Conservation (phyloP, 2,113 vertebrate species). For the Scomber colias region DNA sequence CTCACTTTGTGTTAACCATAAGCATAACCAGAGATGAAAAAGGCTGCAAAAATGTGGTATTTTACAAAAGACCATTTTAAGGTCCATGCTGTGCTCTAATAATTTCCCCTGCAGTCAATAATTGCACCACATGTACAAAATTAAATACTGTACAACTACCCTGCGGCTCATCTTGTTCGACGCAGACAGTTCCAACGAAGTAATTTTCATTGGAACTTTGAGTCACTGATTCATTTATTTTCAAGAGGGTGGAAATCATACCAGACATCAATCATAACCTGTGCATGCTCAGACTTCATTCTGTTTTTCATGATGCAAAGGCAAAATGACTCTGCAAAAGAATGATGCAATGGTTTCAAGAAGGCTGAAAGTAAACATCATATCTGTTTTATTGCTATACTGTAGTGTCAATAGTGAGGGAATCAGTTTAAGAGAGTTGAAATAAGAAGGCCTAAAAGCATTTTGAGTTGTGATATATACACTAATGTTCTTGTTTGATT, state of each 20-base stretch:
- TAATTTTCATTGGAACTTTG: neutral
- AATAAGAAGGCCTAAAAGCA: too few relatives aligned
- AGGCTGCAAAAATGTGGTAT: neutral
- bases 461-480: too few relatives aligned
- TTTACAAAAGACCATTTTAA: neutral
- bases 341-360: neutral
- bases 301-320: neutral
- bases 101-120: neutral
- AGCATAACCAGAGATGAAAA: neutral
- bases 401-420: too few relatives aligned
- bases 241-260: neutral
- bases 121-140: neutral
- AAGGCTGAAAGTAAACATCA: too few relatives aligned
- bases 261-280: too few relatives aligned
- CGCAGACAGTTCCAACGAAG: too few relatives aligned
- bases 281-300: too few relatives aligned
- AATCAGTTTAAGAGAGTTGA: too few relatives aligned
- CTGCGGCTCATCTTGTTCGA: too few relatives aligned
- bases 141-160: neutral
- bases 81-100: neutral
- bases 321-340: neutral
- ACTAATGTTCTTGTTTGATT: too few relatives aligned
- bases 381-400: too few relatives aligned
- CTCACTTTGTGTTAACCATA: conserved; percentile 30
- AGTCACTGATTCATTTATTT: neutral